Evolutionary conservation across 2,888 invertebrate genomes (phyloP).

Genomic region (Hydropsyche betteni): DNA sequence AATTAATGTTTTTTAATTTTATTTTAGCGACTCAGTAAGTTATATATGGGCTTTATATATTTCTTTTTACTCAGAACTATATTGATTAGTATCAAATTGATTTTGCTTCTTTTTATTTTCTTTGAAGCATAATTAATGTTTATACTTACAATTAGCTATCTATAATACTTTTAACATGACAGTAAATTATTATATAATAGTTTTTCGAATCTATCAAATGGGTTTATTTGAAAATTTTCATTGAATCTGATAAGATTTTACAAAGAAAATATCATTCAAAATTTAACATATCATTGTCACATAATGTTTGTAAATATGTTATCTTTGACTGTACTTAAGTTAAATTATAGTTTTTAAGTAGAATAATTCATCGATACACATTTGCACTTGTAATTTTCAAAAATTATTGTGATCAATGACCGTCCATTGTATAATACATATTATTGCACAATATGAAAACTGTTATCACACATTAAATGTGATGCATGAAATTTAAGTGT

Average conservation of each 20-base stretch:
- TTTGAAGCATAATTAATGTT: constrained; percentile 42
- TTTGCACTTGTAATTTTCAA: too few species aligned
- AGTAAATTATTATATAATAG: constrained; percentile 34
- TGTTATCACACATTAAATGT: constrained; percentile 1
- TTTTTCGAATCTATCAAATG: neutral
- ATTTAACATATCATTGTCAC: too few species aligned
- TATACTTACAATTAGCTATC: neutral
- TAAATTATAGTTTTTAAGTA: too few species aligned
- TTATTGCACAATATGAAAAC: neutral
- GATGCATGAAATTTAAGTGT: constrained; percentile 15
- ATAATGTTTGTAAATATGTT: constrained; percentile 36
- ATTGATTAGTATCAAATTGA: constrained; percentile 37
- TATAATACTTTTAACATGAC: constrained; percentile 24
- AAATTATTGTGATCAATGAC: too few species aligned
- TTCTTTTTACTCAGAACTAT: constrained; percentile 22
- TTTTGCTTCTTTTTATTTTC: constrained; percentile 20
- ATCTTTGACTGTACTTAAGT: constrained; percentile 1
- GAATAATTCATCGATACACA: too few species aligned
- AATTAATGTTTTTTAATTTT: too few species aligned
- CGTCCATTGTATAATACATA: neutral
- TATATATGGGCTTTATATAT: too few species aligned
- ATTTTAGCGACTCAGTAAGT: too few species aligned
- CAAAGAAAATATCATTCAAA: too few species aligned
- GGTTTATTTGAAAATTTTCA: too few species aligned
- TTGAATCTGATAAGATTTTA: too few species aligned